These are phyloP conservation scores for Sciurus niger DNA, from an alignment of 2,113 vertebrate species.

Conservation along the genomic window DNA sequence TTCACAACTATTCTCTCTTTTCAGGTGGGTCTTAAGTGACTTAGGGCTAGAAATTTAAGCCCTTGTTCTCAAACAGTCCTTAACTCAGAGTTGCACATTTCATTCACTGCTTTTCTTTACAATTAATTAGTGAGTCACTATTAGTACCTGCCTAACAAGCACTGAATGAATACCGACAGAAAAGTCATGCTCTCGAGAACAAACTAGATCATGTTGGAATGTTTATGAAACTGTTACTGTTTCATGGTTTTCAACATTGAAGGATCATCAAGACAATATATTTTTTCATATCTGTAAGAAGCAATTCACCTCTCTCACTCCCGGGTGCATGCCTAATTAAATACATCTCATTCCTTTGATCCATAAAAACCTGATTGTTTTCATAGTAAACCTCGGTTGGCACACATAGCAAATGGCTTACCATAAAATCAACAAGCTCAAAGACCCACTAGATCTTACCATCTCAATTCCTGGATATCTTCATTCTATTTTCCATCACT, in stretches of 20 bases:
- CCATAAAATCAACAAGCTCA: background rate
- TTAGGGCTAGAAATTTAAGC: background rate
- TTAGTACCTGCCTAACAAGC: background rate
- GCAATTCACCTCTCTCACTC: background rate
- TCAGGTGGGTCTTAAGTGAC: background rate
- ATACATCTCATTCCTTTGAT: background rate
- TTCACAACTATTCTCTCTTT: background rate
- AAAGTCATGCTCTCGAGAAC: background rate
- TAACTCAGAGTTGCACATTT: background rate
- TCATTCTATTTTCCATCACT: constrained; percentile 27
- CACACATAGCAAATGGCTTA: background rate
- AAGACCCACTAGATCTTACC: background rate
- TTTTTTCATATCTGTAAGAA: background rate
- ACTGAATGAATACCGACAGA: background rate
- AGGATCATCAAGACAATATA: background rate
- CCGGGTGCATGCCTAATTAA: background rate
- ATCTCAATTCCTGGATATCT: background rate
- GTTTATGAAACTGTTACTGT: background rate
- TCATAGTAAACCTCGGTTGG: background rate
- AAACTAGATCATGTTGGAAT: background rate
- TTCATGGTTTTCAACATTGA: background rate
- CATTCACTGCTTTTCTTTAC: background rate
- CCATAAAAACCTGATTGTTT: background rate
- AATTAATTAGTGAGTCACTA: background rate
- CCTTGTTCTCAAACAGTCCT: background rate